These are phyloP conservation scores for Leiothrix lutea DNA, from an alignment of 2,113 vertebrate species.

Conservation along the genomic window DNA sequence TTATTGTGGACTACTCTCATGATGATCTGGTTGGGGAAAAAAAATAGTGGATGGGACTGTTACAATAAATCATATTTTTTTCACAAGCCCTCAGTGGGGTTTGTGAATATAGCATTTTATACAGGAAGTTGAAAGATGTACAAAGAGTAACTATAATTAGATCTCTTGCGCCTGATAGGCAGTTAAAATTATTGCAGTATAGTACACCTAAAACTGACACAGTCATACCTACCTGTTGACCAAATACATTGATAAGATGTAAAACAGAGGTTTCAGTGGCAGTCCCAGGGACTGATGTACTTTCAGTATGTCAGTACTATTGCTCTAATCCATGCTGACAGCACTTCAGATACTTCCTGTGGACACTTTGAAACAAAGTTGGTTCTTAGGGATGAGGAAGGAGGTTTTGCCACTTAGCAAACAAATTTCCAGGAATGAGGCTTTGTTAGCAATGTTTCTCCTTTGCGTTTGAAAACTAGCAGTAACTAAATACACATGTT, in stretches of 20 bases:
- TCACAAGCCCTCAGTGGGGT: background rate
- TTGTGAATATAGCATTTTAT: background rate
- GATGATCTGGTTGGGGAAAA: background rate
- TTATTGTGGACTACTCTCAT: background rate
- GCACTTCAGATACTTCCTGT: too few species aligned
- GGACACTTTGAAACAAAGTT: background rate
- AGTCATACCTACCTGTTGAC: background rate
- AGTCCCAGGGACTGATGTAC: background rate
- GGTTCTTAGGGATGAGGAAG: background rate
- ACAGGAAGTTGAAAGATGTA: background rate
- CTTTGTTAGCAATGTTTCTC: background rate
- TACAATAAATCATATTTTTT: background rate
- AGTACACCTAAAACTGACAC: background rate
- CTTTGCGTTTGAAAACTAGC: background rate
- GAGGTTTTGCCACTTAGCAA: background rate
- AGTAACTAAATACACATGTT: background rate
- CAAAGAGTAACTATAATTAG: background rate
- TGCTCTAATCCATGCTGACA: background rate
- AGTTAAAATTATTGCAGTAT: background rate
- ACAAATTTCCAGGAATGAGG: background rate
- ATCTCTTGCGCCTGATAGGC: background rate
- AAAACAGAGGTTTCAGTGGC: background rate
- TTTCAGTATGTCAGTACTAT: background rate
- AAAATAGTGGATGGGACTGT: background rate
- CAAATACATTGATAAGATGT: background rate